Percentiles rank a stretch among this genome's conserved stretches.
These are phyloP conservation scores for Acrocephalus scirpaceus DNA, from an alignment of 2,797 vertebrate species.

Conservation along the genomic window DNA sequence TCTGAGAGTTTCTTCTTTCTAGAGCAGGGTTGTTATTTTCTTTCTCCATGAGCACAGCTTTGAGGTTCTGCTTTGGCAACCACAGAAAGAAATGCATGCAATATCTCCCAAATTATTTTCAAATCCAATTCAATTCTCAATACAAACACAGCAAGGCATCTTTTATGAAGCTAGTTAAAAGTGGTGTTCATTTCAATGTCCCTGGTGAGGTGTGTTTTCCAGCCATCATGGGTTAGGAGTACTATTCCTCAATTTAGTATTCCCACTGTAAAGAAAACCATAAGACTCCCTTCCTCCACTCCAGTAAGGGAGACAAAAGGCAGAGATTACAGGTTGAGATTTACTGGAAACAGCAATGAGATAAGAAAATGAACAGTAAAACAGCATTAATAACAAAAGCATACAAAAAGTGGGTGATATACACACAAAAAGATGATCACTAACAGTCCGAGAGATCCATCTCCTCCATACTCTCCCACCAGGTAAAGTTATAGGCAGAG, in stretches of 20 bases:
- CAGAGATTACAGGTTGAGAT: neutral
- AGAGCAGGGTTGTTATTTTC: neutral
- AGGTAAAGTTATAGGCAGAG: neutral
- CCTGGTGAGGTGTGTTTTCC: neutral
- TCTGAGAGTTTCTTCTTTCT: neutral
- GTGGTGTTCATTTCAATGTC: neutral
- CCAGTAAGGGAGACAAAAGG: neutral
- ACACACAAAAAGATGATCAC: neutral
- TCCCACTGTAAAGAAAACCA: neutral
- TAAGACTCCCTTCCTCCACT: neutral
- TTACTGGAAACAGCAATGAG: neutral
- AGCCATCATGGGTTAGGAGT: neutral
- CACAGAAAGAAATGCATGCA: neutral
- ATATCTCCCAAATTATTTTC: neutral
- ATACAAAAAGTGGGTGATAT: neutral
- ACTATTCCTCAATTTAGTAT: neutral
- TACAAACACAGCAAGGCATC: neutral
- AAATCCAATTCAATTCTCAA: neutral
- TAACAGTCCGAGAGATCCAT: neutral
- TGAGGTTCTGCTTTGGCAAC: neutral
- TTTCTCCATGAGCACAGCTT: neutral
- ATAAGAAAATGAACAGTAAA: neutral
- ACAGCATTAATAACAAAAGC: neutral
- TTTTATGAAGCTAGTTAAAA: neutral
- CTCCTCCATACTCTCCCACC: neutral